Evolutionary conservation across 2,113 vertebrate genomes (phyloP).

Genomic region (Platichthys flesus): DNA sequence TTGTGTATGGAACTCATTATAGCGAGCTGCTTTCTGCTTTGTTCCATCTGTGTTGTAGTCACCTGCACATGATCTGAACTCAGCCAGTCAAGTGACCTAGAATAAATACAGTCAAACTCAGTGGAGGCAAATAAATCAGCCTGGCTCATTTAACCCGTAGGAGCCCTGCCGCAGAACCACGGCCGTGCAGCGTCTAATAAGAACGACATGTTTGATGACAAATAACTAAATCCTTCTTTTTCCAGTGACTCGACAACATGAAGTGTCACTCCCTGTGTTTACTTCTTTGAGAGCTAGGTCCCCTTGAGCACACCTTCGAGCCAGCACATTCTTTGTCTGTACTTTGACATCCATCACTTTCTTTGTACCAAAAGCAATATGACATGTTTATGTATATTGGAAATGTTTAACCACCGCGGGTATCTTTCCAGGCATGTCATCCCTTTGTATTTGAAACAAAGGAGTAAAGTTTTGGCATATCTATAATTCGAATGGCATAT

Average conservation of each 20-base stretch:
- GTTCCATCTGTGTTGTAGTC: slow-evolving; percentile 73
- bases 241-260: slow-evolving; percentile 10
- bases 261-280: not conserved
- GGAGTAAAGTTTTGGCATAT: not conserved
- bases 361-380: slow-evolving; percentile 8
- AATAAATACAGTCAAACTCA: slow-evolving; percentile 72
- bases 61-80: slow-evolving; percentile 76
- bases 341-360: not conserved
- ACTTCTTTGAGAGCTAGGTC: not conserved
- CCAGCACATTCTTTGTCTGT: not conserved
- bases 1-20: slow-evolving; percentile 74
- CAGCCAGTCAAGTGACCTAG: slow-evolving; percentile 75
- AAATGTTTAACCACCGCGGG: slow-evolving; percentile 2
- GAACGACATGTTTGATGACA: slow-evolving; percentile 61
- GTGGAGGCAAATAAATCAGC: slow-evolving; percentile 68
- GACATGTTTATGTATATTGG: slow-evolving; percentile 1
- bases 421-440: not conserved
- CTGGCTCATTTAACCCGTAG: slow-evolving; percentile 65
- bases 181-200: slow-evolving; percentile 27
- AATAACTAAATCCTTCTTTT: slow-evolving; percentile 49
- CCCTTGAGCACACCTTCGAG: slow-evolving; percentile 17
- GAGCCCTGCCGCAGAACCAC: slow-evolving; percentile 44
- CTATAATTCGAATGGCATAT: slow-evolving; percentile 26
- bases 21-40: slow-evolving; percentile 53
- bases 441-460: slow-evolving; percentile 12